Evolutionary conservation across 1,140 invertebrate genomes (phyloP).

Genomic region (Batillaria attramentaria): DNA sequence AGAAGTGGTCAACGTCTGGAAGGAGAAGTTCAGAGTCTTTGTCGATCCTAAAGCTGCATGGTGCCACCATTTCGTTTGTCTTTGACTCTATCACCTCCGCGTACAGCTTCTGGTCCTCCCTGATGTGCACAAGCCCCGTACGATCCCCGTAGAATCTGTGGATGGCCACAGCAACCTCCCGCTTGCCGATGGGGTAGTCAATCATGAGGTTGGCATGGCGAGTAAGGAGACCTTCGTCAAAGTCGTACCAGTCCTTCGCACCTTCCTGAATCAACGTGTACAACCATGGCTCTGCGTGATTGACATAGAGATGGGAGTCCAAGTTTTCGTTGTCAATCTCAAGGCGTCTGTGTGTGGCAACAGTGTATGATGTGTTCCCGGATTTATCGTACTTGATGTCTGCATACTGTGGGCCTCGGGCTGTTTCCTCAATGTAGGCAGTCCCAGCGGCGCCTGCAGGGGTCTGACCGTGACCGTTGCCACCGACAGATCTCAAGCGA

Average conservation of each 20-base stretch:
- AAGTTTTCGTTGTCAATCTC: constrained; percentile 57
- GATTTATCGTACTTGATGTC: constrained; percentile 60
- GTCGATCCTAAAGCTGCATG: constrained; percentile 61
- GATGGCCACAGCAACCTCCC: constrained; percentile 46
- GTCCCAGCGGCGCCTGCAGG: constrained; percentile 61
- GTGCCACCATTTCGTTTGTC: constrained; percentile 56
- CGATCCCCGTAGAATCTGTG: constrained; percentile 57
- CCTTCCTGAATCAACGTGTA: constrained; percentile 57
- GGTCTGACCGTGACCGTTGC: constrained; percentile 42
- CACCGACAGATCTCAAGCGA: constrained; percentile 51
- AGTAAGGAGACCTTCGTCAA: constrained; percentile 57
- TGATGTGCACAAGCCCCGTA: constrained; percentile 58
- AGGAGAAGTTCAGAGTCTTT: constrained; percentile 54
- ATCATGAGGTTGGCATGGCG: constrained; percentile 58
- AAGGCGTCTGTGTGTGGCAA: constrained; percentile 49
- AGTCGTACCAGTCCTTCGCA: constrained; percentile 49
- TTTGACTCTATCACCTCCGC: constrained; percentile 60
- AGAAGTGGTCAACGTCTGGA: constrained; percentile 52
- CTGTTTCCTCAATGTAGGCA: constrained; percentile 58
- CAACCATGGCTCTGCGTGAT: constrained; percentile 58
- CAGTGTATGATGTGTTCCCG: constrained; percentile 35
- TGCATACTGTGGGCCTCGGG: constrained; percentile 60
- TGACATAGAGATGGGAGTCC: constrained; percentile 51
- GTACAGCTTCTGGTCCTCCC: constrained; percentile 53
- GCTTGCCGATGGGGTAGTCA: constrained; percentile 51